A percentile compares a stretch with the other conserved stretches of the same genome.
phyloP scores from a whole-genome alignment of 2,113 vertebrate species.

The Sus scrofa region DNA sequence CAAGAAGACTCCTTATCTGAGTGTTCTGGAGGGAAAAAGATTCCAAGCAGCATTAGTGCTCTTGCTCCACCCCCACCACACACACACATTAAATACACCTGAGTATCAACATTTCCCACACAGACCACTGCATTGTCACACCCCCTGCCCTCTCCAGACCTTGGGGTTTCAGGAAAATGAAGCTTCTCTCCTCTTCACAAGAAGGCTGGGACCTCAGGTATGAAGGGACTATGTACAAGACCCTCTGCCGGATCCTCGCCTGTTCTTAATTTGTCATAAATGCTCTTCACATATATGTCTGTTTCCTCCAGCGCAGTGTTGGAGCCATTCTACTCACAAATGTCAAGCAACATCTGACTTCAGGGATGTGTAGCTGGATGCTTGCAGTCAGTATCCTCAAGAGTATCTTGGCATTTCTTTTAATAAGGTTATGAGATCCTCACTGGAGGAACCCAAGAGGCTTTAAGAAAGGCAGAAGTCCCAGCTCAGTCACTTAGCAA shows the following conservation, averaged over 20 bases:
- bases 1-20: background rate
- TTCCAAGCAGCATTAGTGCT: background rate
- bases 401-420: background rate
- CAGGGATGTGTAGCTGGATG: background rate
- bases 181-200: background rate
- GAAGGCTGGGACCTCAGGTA: background rate
- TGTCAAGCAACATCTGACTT: background rate
- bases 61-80: background rate
- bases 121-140: background rate
- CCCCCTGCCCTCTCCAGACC: background rate
- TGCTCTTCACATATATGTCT: background rate
- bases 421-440: background rate
- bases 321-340: background rate
- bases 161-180: background rate
- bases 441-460: background rate
- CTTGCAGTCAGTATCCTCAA: background rate
- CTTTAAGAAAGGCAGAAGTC: background rate
- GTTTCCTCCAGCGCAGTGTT: background rate
- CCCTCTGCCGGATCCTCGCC: background rate
- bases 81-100: background rate
- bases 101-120: background rate
- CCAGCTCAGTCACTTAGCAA: background rate
- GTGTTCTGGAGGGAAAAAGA: background rate
- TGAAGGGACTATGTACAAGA: background rate
- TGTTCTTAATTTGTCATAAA: background rate